These are phyloP conservation scores for Dioctria rufipes DNA, from an alignment of 2,888 invertebrate genomes.

Conservation along the genomic window DNA sequence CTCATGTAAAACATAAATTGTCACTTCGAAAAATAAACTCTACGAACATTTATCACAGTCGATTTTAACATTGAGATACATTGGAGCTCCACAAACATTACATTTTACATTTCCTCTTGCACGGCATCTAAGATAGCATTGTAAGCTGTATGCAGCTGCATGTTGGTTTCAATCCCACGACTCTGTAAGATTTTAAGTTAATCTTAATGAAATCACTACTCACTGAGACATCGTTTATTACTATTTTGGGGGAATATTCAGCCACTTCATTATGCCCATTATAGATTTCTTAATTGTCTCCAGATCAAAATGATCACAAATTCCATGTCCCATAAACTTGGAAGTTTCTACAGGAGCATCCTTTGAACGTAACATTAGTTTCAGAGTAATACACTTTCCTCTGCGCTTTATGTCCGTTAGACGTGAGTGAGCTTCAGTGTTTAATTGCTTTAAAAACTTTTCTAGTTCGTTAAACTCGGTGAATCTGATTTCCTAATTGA, in stretches of 20 bases:
- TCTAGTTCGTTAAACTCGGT: conserved; percentile 80
- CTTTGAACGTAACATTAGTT: no score
- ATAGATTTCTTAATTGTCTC: conserved; percentile 77
- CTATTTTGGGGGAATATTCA: conserved; percentile 67
- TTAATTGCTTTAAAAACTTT: conserved; percentile 84
- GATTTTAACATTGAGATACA: no score
- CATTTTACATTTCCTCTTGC: conserved; percentile 79
- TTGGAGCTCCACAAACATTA: no score
- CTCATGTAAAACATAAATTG: no score
- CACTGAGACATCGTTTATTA: no score
- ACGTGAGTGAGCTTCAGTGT: conserved; percentile 85
- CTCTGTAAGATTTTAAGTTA: no score
- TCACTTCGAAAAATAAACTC: no score
- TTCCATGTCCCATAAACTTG: conserved; percentile 94
- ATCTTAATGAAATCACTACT: no score
- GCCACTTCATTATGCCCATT: conserved; percentile 74
- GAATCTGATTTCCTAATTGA: conserved; percentile 97
- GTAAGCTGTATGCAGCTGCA: conserved; percentile 75
- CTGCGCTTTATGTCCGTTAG: conserved; percentile 81
- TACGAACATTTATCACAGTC: no score
- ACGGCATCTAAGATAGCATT: conserved; percentile 76
- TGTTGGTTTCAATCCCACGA: no score
- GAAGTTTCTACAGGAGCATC: conserved; percentile 81
- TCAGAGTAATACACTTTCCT: conserved; percentile 83
- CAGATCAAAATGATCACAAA: conserved; percentile 66